Base-by-base conservation (phyloP, 2,888 invertebrate genomes). In the Mimumesa dahlbomi region DNA sequence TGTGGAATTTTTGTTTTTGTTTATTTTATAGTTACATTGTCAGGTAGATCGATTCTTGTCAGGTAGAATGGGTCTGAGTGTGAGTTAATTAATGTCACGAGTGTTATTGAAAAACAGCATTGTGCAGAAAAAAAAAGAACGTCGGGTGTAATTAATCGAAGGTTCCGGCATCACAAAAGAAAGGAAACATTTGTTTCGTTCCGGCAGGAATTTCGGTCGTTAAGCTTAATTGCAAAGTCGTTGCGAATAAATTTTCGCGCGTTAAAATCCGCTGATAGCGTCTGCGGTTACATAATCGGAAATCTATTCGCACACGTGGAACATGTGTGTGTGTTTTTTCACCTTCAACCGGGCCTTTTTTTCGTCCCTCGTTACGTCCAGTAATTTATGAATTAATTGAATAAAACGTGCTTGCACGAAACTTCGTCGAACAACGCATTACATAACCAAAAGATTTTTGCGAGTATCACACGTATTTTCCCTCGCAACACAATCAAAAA, bases 191-290 rank as follows among this genome's bases (percentile, higher is more conserved):
- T 21, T 21, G 31, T 40, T 34, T 31, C 40, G 40, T 40, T 46
- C 46, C 34, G 13, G n/a, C 62, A 66, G 62, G 65, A 67, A 63
- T 67, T 67, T 67, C 56, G 63, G 63, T 67, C 63, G 48, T 67
- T 63, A 63, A 50, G 54, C 52, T 56, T 63, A 63, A 67, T 54
- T 56, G 45, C 31, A n/a, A 3, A 14, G 11, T 2, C 29, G 22
- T 22, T 2, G 25, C 38, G 50, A 67, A 67, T 67, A 56, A 67
- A 67, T 63, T 54, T 67, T 54, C 63, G 16, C 66, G 54, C 62
- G 25, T n/a, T 14, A 43, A 62, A 49, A n/a, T 16, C 7, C 9
- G 9, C 16, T 19, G 62, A 53, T 48, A 59, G n/a, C 22, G 29
- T 40, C n/a, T n/a, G 18, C 16, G 9, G 22, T 53, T 53, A 42